Conservation (phyloP, 2,797 vertebrate species). For the Pangasius larnaudii region DNA sequence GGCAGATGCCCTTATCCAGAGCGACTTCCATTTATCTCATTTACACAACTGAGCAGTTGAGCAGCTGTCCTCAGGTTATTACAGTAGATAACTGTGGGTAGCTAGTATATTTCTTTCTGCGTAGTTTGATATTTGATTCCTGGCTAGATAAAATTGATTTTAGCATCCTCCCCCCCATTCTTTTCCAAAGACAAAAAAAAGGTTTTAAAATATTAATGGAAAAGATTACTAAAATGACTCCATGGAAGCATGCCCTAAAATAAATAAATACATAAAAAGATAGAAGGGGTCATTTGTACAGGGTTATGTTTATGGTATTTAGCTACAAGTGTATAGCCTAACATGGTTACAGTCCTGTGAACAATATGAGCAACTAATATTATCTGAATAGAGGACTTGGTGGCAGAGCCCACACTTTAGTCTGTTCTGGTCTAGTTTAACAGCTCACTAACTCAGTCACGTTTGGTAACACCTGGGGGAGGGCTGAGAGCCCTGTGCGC, state of each 20-base stretch:
- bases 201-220: not conserved
- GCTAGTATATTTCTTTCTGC: too few relatives aligned
- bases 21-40: too few relatives aligned
- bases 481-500: conserved; percentile 42
- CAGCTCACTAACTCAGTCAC: conserved; percentile 18
- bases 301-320: not conserved
- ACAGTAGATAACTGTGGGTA: too few relatives aligned
- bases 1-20: too few relatives aligned
- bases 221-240: not conserved
- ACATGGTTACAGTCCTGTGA: not conserved
- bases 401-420: not conserved
- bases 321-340: not conserved
- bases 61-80: too few relatives aligned
- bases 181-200: not conserved
- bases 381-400: not conserved
- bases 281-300: not conserved
- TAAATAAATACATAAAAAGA: not conserved
- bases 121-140: too few relatives aligned
- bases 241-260: not conserved
- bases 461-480: conserved; percentile 42
- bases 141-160: too few relatives aligned
- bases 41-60: too few relatives aligned
- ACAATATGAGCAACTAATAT: not conserved
- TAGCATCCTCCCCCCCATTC: too few relatives aligned
- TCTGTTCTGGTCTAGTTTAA: conserved; percentile 11